phyloP scores from a whole-genome alignment of 1,140 invertebrate genomes.

The Triops cancriformis region DNA sequence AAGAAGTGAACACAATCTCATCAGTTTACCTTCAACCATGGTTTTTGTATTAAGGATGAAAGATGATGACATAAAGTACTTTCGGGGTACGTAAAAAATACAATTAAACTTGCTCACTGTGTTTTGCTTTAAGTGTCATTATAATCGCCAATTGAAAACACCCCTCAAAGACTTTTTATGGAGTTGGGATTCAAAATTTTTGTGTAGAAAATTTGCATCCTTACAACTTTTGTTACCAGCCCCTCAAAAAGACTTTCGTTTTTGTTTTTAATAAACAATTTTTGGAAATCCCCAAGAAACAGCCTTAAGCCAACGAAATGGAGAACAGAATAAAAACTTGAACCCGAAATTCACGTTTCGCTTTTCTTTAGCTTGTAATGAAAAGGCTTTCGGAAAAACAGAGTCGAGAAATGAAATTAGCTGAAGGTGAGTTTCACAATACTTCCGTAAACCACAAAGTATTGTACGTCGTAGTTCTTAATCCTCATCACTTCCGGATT shows the following conservation, averaged over 20 bases:
- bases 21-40: not conserved
- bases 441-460: slow-evolving; percentile 15
- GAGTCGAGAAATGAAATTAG: slow-evolving; percentile 14
- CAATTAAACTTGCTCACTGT: not conserved
- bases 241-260: not conserved
- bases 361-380: slow-evolving; percentile 15
- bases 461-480: slow-evolving; percentile 22
- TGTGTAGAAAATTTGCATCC: not conserved
- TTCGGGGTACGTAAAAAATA: slow-evolving; percentile 1
- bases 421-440: slow-evolving; percentile 15
- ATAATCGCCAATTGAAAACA: not conserved
- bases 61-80: slow-evolving; percentile 4
- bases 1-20: not conserved
- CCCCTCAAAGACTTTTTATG: not conserved
- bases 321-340: not conserved
- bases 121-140: not conserved
- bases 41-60: slow-evolving; percentile 14
- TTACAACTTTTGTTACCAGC: not conserved
- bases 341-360: not conserved
- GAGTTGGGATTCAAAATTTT: not conserved
- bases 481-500: slow-evolving; percentile 33
- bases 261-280: not conserved
- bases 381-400: not conserved
- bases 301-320: not conserved
- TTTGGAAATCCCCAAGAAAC: not conserved